Conservation (phyloP, 2,113 vertebrate genomes). For the Caretta caretta region DNA sequence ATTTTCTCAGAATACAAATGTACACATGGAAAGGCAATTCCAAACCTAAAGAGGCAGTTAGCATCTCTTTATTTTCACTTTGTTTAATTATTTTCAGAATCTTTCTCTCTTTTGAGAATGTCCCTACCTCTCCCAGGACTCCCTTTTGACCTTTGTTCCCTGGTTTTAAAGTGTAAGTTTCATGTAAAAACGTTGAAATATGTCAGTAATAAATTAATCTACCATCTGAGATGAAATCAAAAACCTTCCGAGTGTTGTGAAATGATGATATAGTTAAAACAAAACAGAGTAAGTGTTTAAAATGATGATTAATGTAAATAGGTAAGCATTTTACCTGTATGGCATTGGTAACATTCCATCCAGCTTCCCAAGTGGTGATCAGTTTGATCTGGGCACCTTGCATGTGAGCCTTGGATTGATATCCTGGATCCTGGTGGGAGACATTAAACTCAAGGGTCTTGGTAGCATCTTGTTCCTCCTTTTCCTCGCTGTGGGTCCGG, state of each 20-base stretch:
- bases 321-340: constrained; percentile 77
- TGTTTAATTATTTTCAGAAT: constrained; percentile 31
- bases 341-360: constrained; percentile 85
- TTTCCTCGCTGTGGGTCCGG: constrained; percentile 62
- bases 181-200: constrained; percentile 43
- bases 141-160: constrained; percentile 10
- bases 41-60: constrained; percentile 30
- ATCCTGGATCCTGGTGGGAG: constrained; percentile 31
- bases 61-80: constrained; percentile 26
- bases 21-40: constrained; percentile 48
- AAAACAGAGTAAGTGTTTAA: not conserved
- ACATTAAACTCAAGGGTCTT: constrained; percentile 27
- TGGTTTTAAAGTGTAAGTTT: constrained; percentile 31
- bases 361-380: constrained; percentile 85
- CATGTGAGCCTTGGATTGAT: constrained; percentile 9
- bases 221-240: not conserved
- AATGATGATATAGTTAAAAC: not conserved
- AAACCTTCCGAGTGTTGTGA: constrained; percentile 3
- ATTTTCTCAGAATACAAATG: constrained; percentile 36
- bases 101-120: constrained; percentile 3
- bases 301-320: not conserved
- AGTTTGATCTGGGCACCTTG: constrained; percentile 25
- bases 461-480: constrained; percentile 22
- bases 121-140: not conserved
- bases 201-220: not conserved